Base-by-base conservation (phyloP, 2,888 invertebrate species). In the Rosalia funebris region DNA sequence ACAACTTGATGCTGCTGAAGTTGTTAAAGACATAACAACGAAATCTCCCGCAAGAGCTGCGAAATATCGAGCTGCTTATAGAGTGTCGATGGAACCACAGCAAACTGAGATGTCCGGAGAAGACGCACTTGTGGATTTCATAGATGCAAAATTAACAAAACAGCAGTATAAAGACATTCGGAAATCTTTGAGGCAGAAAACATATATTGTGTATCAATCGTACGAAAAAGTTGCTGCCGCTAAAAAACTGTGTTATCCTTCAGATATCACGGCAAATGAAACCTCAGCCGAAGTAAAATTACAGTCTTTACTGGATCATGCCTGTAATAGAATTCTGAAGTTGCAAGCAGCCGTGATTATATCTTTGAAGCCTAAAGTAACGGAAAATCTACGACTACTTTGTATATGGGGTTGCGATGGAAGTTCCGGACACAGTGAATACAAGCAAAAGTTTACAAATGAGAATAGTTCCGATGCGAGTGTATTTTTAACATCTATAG, bases 401-500 rank as follows among this genome's bases (percentile, higher is more conserved):
- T 25, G 25, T 7, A 25, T 5, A 25, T 25, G 25, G 25, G 25
- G 25, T 7, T 25, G 25, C 25, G 25, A 25, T 25, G 25, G 25
- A 5, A 25, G 25, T 7, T 25, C 25, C 3, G 25, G 25, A 5
- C 25, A 25, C 25, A 25, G 25, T 7, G 25, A 25, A 25, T 25
- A 25, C 25, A 25, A 25, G 7, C 25, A 25, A 7, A 25, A 7
- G 3, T 25, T 25, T 25, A 5, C 25, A 5, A 25, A 25, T 25
- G 25, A 25, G 25, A 7, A 25, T 5, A 25, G 25, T 25, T 60
- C 56, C 15, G 72, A 72, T 39, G 55, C 66, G n/a, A 65, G 69
- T 60, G 69, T 78, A 25, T 79, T 79, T 65, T 72, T 65, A 47
- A 72, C 65, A 45, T 74, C 57, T 5, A 54, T 72, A 41, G 69